Base-by-base conservation (phyloP, 2,888 invertebrate genomes). In the Chelonus formosanus region DNA sequence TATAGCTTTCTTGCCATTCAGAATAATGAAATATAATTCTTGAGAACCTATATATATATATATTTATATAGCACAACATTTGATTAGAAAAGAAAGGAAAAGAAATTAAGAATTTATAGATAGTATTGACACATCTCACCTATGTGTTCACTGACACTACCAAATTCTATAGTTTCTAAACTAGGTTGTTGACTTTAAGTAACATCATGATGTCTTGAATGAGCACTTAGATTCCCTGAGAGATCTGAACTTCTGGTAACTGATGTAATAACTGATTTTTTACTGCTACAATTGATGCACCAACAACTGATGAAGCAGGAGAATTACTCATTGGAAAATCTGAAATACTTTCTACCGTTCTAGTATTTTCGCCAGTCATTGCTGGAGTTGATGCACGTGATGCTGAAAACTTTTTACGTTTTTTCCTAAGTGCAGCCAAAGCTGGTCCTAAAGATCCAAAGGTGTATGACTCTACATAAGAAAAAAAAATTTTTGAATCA, bases 361-460 rank as follows among this genome's bases (percentile, higher is more conserved):
- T 80, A 4, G 79, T 76, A 53, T 78, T 84, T 71, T 81, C 86
- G 76, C 82, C 86, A 73, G 84, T 86, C 77, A 85, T 86, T 66
- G 80, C 86, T 72, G 84, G 86, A 2, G 85, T 90, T 60, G n/a
- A n/a, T n/a, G 91, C 90, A 75, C 92, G 87, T 67, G 93, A 93
- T 71, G 92, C 90, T 0, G 92, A 92, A 85, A 93, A 94, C 82
- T 93, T 93, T 85, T 93, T 93, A 71, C 93, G 88, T 84, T 93
- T 94, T 79, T 90, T 90, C 80, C 91, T 91, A 64, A 94, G 86
- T 34, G 92, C 89, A 1, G 92, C 92, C 70, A 93, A 86, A 62
- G 92, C 92, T 36, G 81, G 78, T 6, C 78, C 78, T 8, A 81
- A 53, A 34, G 40, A n/a, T 31, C 54, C 35, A 57, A 45, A 56